Evolutionary conservation across 2,888 invertebrate species (phyloP).

Genomic region (Dolichomitus sp.): DNA sequence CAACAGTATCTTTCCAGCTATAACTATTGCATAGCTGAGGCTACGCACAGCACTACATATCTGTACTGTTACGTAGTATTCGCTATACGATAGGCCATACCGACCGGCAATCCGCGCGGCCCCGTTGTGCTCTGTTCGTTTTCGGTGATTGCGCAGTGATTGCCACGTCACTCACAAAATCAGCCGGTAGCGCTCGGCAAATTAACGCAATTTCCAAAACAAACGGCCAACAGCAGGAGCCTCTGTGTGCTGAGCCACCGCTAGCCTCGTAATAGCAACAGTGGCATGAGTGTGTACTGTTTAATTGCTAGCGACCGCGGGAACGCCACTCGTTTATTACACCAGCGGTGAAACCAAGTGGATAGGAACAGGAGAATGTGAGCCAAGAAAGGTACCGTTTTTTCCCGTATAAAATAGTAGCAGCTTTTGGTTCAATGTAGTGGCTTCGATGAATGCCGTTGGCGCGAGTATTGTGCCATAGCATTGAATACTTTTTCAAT

Average conservation of each 20-base stretch:
- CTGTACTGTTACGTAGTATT: background rate
- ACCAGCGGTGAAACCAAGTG: slow-evolving; percentile 64
- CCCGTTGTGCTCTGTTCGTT: slow-evolving; percentile 76
- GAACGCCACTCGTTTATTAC: slow-evolving; percentile 78
- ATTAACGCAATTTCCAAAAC: slow-evolving; percentile 84
- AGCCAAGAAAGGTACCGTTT: background rate
- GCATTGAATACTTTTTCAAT: background rate
- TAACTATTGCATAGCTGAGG: background rate
- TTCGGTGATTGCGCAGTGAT: slow-evolving; percentile 82
- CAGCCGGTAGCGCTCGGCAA: slow-evolving; percentile 81
- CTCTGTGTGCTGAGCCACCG: slow-evolving; percentile 46
- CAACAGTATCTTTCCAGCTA: background rate
- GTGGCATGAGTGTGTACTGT: slow-evolving; percentile 68
- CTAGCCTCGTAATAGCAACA: slow-evolving; percentile 47
- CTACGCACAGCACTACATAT: background rate
- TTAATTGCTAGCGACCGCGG: slow-evolving; percentile 76
- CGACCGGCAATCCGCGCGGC: slow-evolving; percentile 56
- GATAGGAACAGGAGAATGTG: slow-evolving; percentile 53
- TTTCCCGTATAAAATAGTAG: background rate
- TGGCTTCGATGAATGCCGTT: background rate
- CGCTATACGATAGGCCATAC: slow-evolving; percentile 23
- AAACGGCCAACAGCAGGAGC: slow-evolving; percentile 74
- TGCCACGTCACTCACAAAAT: slow-evolving; percentile 84
- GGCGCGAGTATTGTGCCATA: background rate
- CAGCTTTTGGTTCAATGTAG: background rate